Conservation (phyloP, 30 jellyfish, hydroid and myxozoan species). For the Chironex yamaguchii region DNA sequence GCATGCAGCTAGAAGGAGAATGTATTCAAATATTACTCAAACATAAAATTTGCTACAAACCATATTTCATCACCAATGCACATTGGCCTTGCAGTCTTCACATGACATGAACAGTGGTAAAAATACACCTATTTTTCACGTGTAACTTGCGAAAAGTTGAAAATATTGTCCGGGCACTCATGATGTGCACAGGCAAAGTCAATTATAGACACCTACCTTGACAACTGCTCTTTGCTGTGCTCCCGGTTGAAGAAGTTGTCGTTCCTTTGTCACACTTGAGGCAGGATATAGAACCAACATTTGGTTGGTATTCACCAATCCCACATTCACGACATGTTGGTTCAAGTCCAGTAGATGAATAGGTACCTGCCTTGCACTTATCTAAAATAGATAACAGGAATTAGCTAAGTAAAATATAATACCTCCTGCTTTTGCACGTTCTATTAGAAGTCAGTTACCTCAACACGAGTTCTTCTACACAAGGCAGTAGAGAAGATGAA, state of each 20-base stretch:
- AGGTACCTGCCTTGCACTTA: slow-evolving; percentile 82
- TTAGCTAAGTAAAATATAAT: too few relatives aligned
- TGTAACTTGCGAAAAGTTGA: neutral
- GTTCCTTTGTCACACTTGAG: slow-evolving; percentile 68
- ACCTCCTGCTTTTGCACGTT: too few relatives aligned
- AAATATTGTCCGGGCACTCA: too few relatives aligned
- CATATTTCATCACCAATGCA: neutral
- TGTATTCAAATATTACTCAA: neutral
- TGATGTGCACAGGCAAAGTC: neutral
- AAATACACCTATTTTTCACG: neutral
- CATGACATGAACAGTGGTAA: neutral
- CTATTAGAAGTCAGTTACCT: too few relatives aligned
- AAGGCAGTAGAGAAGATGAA: too few relatives aligned
- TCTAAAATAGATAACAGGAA: too few relatives aligned
- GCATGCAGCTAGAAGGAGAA: slow-evolving; percentile 58
- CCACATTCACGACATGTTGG: slow-evolving; percentile 93
- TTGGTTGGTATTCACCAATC: slow-evolving; percentile 80
- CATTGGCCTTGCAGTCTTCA: neutral
- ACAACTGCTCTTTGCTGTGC: slow-evolving; percentile 54
- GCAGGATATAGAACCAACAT: slow-evolving; percentile 60
- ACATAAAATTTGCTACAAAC: neutral
- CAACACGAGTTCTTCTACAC: too few relatives aligned
- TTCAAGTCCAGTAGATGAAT: slow-evolving; percentile 81
- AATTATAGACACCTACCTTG: slow-evolving; percentile 48
- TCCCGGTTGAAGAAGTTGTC: slow-evolving; percentile 79